These are phyloP conservation scores for Gopherus flavomarginatus DNA, from an alignment of 2,113 vertebrate species.

Conservation along the genomic window DNA sequence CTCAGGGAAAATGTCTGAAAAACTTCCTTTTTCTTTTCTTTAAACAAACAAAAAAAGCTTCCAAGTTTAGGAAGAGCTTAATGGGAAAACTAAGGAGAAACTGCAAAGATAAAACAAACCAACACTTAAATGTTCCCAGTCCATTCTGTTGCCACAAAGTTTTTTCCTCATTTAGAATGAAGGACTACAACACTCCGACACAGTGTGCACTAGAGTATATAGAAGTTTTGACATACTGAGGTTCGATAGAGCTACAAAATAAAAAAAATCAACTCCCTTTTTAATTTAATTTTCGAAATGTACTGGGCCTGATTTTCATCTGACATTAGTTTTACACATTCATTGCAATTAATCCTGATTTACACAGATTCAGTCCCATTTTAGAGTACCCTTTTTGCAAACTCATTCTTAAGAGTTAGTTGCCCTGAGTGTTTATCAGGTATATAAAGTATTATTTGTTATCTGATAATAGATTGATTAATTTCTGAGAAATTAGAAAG, in stretches of 20 bases:
- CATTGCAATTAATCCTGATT: not conserved
- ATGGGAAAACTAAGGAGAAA: not conserved
- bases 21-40: not conserved
- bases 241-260: not conserved
- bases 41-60: not conserved
- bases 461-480: not conserved
- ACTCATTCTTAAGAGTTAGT: not conserved
- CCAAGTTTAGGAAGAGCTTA: not conserved
- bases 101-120: not conserved
- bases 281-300: not conserved
- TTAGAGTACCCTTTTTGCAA: not conserved
- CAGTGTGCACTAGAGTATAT: not conserved
- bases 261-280: not conserved
- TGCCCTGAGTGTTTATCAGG: not conserved
- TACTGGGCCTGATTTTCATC: not conserved
- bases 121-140: not conserved
- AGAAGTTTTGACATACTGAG: not conserved
- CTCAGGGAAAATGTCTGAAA: not conserved
- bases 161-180: not conserved
- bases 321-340: not conserved
- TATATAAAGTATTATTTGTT: not conserved
- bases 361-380: not conserved
- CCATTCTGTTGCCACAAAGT: not conserved
- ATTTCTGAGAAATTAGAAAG: not conserved
- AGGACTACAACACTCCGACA: not conserved